Base-by-base conservation (phyloP, 2,888 invertebrate species). In the Ephialtes manifestator region DNA sequence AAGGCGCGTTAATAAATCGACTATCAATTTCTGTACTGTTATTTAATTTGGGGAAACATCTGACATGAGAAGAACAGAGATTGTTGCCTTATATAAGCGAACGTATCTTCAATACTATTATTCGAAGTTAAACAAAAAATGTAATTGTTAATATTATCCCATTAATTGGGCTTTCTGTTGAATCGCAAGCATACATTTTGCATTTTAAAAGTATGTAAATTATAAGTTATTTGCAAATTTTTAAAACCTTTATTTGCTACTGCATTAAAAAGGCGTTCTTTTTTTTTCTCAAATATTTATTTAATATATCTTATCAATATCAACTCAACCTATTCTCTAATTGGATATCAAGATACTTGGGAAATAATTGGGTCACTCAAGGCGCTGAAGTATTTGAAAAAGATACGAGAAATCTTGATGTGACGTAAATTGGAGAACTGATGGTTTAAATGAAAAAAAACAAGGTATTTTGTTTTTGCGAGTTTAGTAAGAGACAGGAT, bases 401-500 rank as follows among this genome's bases (percentile, higher is more conserved):
- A 28, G 46, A 48, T 46, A n/a, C 11, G 46, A 28, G 46, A 24
- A 46, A 68, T 68, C 68, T 46, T 28, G 24, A 46, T 5, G 15
- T 7, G 15, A 48, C 11, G 43, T 13, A 39, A 8, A 43, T 65
- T 43, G 43, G 4, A 43, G 43, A 43, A 63, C 18, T 8, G 39
- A 63, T 35, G 39, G 63, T 39, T 28, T 13, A 15, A 55, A 15
- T 8, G 18, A 53, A 53, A 72, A 39, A 53, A 63, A 63, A 63
- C 3, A 60, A 28, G 2, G 58, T 28, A 60, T 13, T 18, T 35
- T 35, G 10, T 18, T 13, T 18, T 18, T 60, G 39, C 18, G 4
- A 46, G 31, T 28, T 74, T 48, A 28, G 18, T 58, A 4, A n/a
- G 28, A 5, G 58, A 58, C 28, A 13, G 24, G 58, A 58, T 24